Conservation (phyloP, 2,888 invertebrate species). For the Mimumesa dahlbomi region DNA sequence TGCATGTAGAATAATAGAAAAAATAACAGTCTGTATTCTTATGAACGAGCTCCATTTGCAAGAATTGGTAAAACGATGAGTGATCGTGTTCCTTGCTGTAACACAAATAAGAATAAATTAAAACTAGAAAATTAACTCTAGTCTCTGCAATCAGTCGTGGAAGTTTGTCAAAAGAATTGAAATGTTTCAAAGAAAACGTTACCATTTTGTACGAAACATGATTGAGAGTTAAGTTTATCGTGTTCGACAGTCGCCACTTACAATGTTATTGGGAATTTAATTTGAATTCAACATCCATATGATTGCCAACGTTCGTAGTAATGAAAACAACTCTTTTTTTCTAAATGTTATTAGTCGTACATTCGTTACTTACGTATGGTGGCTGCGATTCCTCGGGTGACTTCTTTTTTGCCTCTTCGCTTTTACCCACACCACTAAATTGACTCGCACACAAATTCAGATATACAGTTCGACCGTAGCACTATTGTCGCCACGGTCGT, state of each 20-base stretch:
- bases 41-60: slow-evolving; percentile 86
- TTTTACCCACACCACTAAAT: slow-evolving; percentile 57
- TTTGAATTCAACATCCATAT: slow-evolving; percentile 31
- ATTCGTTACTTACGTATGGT: slow-evolving; percentile 57
- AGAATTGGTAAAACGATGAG: slow-evolving; percentile 76
- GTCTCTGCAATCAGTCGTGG: too few species aligned
- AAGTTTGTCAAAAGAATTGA: too few species aligned
- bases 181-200: slow-evolving; percentile 55
- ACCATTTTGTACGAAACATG: slow-evolving; percentile 77
- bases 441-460: slow-evolving; percentile 55
- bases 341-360: slow-evolving; percentile 29
- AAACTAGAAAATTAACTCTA: too few species aligned
- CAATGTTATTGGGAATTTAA: slow-evolving; percentile 40
- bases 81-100: slow-evolving; percentile 79
- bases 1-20: slow-evolving; percentile 93
- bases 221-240: slow-evolving; percentile 49
- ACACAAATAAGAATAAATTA: slow-evolving; percentile 45
- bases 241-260: slow-evolving; percentile 33
- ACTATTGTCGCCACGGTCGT: slow-evolving; percentile 49
- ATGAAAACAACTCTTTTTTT: slow-evolving; percentile 38
- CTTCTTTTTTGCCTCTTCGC: slow-evolving; percentile 68
- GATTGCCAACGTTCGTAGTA: slow-evolving; percentile 8
- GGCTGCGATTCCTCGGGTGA: slow-evolving; percentile 60
- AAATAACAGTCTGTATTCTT: slow-evolving; percentile 94
- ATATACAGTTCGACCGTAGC: slow-evolving; percentile 51